A percentile compares a stretch with the other conserved stretches of the same genome.
phyloP scores from a whole-genome alignment of 2,888 invertebrate species.

The Desoria tigrina region DNA sequence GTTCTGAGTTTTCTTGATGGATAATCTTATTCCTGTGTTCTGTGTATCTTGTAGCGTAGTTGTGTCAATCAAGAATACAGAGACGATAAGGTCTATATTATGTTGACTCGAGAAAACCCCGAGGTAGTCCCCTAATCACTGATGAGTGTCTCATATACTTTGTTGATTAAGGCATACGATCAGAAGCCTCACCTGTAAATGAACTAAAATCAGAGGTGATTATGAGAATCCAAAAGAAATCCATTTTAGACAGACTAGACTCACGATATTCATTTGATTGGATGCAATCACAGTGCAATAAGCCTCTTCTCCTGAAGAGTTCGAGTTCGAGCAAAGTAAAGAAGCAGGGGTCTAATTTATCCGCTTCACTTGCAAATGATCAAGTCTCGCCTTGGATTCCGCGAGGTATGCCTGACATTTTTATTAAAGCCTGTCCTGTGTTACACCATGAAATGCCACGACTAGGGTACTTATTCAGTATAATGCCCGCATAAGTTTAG shows the following conservation, averaged over 20 bases:
- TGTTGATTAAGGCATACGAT: conserved; percentile 23
- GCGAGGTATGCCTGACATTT: conserved; percentile 14
- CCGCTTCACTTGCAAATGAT: conserved; percentile 32
- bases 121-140: not conserved
- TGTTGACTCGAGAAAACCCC: not conserved
- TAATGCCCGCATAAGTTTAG: too few relatives aligned
- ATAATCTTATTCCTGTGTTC: not conserved
- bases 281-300: conserved; percentile 16
- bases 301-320: conserved; percentile 33
- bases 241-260: conserved; percentile 24
- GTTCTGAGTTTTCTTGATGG: conserved; percentile 55
- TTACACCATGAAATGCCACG: too few relatives aligned
- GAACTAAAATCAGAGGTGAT: conserved; percentile 19
- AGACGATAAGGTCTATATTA: not conserved
- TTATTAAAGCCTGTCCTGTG: too few relatives aligned
- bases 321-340: conserved; percentile 27
- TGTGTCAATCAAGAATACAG: not conserved
- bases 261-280: conserved; percentile 22
- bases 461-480: too few relatives aligned
- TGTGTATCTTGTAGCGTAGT: not conserved
- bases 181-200: conserved; percentile 19
- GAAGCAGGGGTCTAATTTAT: conserved; percentile 36
- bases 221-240: conserved; percentile 1
- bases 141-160: conserved; percentile 14
- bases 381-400: conserved; percentile 23